Evolutionary conservation across 1,140 invertebrate genomes (phyloP), one percentile per base, ranked within the genome.

Genomic region (Tetranychus urticae): DNA sequence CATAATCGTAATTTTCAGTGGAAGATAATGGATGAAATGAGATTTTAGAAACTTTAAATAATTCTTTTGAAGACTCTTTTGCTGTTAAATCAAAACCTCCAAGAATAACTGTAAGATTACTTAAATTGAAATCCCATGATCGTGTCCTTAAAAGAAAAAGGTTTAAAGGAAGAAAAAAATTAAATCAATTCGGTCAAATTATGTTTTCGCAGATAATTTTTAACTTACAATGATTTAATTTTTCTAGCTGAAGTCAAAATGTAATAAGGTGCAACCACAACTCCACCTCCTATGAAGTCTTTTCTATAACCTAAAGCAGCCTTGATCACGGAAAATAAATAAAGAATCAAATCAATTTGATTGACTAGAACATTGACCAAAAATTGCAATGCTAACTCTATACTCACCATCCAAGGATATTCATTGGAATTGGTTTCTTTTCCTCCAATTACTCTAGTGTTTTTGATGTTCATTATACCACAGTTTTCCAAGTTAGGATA

Each of bases 401-500:
- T 31, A 23, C 50, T 52, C 23, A 61, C 60, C 35, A 46, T 61
- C 60, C 60, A 61, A 12, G 60, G 60, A 46, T 36, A 61, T 42
- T 61, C 60, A n/a, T 56, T 23, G 12, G 52, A 48, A 31, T 13
- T 55, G 8, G 54, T 39, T 54, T 56, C 50, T 39, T 23, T 42
- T 14, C 60, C 60, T 13, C 52, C 52, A n/a, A 62, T 14, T n/a
- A 62, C 13, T 58, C 57, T 31, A 2, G 50, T 2, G 13, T 8
- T n/a, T 8, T 13, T 7, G 31, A 14, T 14, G 37, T 56, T 61
- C 13, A 48, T 56, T 14, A 61, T 57, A 56, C 60, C 60, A 47
- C 60, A 61, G 37, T 56, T 23, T 39, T 45, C 52, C 8, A 56
- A 56, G 14, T 56, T 56, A 5, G 36, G 42, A 42, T 57, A 36